Percentiles rank a stretch among this genome's conserved stretches.
phyloP scores from a whole-genome alignment of 1,140 invertebrate genomes.

The Caenorhabditis latens region DNA sequence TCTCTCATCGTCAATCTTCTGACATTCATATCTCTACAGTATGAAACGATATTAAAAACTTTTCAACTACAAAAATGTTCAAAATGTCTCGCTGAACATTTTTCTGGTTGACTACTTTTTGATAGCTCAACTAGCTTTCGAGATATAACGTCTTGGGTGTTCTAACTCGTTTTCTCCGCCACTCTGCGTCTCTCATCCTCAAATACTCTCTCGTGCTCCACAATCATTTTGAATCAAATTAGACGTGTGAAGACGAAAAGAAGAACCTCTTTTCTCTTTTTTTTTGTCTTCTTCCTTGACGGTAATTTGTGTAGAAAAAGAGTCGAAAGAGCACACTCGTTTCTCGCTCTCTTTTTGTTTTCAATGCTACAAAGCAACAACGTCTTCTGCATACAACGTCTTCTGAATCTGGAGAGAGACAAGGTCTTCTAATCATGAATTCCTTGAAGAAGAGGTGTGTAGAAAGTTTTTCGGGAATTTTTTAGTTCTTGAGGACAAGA shows the following conservation, averaged over 20 bases:
- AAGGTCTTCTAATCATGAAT: slow-evolving; percentile 1
- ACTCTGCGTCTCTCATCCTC: not conserved
- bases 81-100: too few species aligned
- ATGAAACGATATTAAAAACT: too few species aligned
- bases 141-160: not conserved
- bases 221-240: slow-evolving; percentile 48
- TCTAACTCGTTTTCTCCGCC: not conserved
- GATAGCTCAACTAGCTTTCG: not conserved
- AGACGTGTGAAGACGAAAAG: slow-evolving; percentile 17
- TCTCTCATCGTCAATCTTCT: too few species aligned
- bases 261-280: slow-evolving; percentile 13
- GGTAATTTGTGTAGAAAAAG: slow-evolving; percentile 43
- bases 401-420: not conserved
- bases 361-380: slow-evolving; percentile 23
- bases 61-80: too few species aligned
- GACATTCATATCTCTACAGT: too few species aligned
- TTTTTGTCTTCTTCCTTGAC: not conserved
- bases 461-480: not conserved
- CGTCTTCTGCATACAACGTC: not conserved
- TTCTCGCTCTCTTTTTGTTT: not conserved
- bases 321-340: slow-evolving; percentile 26
- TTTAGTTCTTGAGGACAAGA: not conserved
- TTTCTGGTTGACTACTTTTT: too few species aligned
- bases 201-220: not conserved
- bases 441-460: not conserved